Evolutionary conservation across 2,888 invertebrate species (phyloP), one percentile per base, ranked within the genome.

Genomic region (Diachrysia chrysitis): DNA sequence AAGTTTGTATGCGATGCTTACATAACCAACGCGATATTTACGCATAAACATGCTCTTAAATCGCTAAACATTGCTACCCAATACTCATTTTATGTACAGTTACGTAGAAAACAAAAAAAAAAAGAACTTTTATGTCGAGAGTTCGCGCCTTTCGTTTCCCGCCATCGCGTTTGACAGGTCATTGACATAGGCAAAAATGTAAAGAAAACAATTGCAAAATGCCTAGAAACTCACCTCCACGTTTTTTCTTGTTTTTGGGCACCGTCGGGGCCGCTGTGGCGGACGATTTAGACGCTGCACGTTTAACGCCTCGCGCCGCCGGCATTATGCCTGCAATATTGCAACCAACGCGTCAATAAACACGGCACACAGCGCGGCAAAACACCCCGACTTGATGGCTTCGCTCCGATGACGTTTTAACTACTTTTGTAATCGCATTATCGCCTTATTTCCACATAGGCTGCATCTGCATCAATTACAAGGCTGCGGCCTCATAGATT

Each of bases 151-250:
- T 87, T 81, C 80, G 82, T 94, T 95, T 95, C 95, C 95, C 95
- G 95, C 95, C 95, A 95, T 94, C 86, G 86, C 87, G 83, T 92
- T 93, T 95, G 95, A 94, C 94, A 95, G 95, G 94, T 94, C 95
- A 94, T 92, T 95, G 95, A 94, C 95, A 91, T 94, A 89, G 90
- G 72, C 83, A 82, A 84, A 91, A 90, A 90, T 87, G 91, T 88
- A 93, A 94, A 92, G 93, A 95, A 94, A 94, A 94, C 93, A 95
- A 93, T 87, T 89, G 87, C 87, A 85, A 82, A 85, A 86, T 83
- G 76, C 83, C 78, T 77, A 54, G 69, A 70, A 59, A 85, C 93
- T 92, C 78, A 95, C 95, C 91, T 92, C 91, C 92, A 82, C 95
- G 94, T 90, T 95, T 95, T 87, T 95, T 95, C 92, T 95, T 95